Conservation (phyloP, 2,113 vertebrate species). For the Coracopsis vasa region DNA sequence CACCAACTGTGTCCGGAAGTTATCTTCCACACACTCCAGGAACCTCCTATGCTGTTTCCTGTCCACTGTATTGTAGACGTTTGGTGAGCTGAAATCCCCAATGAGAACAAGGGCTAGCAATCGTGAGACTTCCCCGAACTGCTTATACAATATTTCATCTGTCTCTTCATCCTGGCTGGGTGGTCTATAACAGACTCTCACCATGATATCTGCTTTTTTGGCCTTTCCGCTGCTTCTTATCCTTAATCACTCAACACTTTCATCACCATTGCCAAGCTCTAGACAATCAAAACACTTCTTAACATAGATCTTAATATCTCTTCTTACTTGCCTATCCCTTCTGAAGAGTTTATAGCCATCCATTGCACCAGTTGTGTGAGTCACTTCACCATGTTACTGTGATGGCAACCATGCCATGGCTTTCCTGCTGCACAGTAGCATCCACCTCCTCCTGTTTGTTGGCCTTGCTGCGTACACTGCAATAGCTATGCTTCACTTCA, state of each 20-base stretch:
- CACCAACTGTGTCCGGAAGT: not conserved
- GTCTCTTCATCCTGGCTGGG: not conserved
- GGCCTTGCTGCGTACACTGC: no score
- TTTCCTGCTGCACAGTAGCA: not conserved
- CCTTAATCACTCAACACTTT: not conserved
- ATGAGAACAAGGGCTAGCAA: not conserved
- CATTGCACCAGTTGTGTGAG: not conserved
- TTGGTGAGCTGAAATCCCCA: not conserved
- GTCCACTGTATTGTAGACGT: not conserved
- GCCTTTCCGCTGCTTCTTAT: not conserved
- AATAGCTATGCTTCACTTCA: not conserved
- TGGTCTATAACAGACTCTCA: not conserved
- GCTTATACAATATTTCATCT: not conserved
- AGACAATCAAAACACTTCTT: not conserved
- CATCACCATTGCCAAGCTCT: not conserved
- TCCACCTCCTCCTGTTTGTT: not conserved
- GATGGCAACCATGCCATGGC: not conserved
- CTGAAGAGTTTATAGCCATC: not conserved
- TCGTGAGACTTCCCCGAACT: accelerated
- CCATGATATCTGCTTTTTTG: not conserved
- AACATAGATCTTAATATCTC: not conserved
- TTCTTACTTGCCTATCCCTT: not conserved
- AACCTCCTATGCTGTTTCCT: not conserved
- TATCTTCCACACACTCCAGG: not conserved
- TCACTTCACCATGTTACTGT: not conserved